Conservation (phyloP, 2,797 vertebrate genomes). For the Ispidina picta region DNA sequence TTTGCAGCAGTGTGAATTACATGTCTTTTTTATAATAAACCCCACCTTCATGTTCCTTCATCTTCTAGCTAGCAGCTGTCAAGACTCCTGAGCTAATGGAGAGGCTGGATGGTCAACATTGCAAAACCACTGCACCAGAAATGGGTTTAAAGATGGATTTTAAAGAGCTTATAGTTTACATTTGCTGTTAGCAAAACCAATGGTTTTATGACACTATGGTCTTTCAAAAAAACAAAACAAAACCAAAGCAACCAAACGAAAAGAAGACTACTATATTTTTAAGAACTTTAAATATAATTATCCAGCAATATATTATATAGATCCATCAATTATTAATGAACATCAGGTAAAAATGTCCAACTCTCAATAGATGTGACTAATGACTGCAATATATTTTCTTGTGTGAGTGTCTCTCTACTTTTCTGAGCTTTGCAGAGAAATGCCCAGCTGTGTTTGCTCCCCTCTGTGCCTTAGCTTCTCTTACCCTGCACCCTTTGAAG, state of each 20-base stretch:
- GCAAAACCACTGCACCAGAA: not conserved
- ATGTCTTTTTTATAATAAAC: not conserved
- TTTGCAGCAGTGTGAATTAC: not conserved
- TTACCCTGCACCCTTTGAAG: not conserved
- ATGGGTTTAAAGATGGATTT: not conserved
- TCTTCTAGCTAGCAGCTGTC: not conserved
- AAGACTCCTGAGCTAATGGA: not conserved
- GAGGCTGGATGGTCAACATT: not conserved
- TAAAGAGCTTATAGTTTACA: not conserved
- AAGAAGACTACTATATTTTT: not conserved
- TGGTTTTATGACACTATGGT: not conserved
- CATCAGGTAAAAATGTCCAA: slow-evolving; percentile 38
- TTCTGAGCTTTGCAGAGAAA: not conserved
- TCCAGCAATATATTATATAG: not conserved
- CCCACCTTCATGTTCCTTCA: not conserved
- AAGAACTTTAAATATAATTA: slow-evolving; percentile 12
- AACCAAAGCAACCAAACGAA: too few species aligned
- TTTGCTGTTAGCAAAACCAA: not conserved
- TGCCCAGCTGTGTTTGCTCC: not conserved
- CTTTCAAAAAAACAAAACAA: not conserved
- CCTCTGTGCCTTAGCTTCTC: not conserved
- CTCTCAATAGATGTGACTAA: slow-evolving; percentile 24
- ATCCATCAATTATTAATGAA: slow-evolving; percentile 49
- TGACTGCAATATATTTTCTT: slow-evolving; percentile 29
- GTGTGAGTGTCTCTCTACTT: not conserved